phyloP scores from a whole-genome alignment of 2,797 vertebrate species.

The Urocyon cinereoargenteus region DNA sequence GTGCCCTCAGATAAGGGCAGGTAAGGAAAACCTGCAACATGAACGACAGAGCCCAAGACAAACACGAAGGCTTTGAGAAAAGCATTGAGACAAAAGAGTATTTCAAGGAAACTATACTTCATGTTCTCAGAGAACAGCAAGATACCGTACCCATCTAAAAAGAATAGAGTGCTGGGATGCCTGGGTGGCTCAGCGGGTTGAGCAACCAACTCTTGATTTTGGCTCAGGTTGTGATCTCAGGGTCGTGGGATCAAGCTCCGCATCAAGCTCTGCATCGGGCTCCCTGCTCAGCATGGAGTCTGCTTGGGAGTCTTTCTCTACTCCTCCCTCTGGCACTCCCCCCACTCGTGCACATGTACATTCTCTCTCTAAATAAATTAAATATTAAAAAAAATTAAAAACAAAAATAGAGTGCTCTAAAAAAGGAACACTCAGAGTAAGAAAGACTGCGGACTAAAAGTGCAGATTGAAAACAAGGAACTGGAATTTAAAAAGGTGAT shows the following conservation, averaged over 20 bases:
- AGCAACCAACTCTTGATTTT: background rate
- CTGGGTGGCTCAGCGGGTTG: background rate
- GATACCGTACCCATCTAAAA: background rate
- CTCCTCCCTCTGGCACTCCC: background rate
- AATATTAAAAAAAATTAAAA: background rate
- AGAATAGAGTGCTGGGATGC: background rate
- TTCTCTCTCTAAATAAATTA: background rate
- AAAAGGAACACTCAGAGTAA: background rate
- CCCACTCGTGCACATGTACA: background rate
- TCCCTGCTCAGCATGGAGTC: background rate
- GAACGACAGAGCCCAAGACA: background rate
- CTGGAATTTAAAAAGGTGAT: background rate
- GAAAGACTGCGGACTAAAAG: background rate
- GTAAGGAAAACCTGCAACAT: background rate
- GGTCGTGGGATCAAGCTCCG: background rate
- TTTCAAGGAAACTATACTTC: background rate
- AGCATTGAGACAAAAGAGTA: background rate
- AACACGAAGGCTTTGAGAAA: background rate
- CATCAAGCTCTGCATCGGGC: background rate
- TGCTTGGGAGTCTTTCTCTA: background rate
- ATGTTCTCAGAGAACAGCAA: background rate
- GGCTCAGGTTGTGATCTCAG: background rate
- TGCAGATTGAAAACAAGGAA: background rate
- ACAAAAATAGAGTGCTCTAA: background rate
- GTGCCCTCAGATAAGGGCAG: background rate